These are phyloP conservation scores for Rhincodon typus DNA, from an alignment of 2,797 vertebrate genomes.

Conservation along the genomic window DNA sequence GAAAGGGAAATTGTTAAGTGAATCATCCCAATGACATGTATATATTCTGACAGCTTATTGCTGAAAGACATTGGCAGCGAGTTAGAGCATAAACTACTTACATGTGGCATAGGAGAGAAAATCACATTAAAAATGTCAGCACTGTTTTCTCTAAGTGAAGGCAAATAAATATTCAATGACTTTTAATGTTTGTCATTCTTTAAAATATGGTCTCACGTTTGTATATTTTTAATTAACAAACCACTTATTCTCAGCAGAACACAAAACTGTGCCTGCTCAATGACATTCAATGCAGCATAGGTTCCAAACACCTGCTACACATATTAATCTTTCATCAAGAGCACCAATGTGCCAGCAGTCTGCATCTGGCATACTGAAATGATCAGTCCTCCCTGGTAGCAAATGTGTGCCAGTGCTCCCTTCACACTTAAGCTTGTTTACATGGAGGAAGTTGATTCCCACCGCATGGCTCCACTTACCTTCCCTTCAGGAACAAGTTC, in stretches of 20 bases:
- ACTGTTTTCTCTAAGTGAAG: neutral
- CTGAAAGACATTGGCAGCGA: constrained; percentile 18
- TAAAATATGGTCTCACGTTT: constrained; percentile 12
- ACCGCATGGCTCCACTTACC: constrained; percentile 1
- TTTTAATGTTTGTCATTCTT: constrained; percentile 5
- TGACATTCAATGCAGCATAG: constrained; percentile 12
- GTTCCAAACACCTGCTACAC: constrained; percentile 35
- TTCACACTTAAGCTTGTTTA: constrained; percentile 25
- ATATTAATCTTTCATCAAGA: constrained; percentile 22
- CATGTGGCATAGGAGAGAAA: neutral
- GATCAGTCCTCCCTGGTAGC: constrained; percentile 16
- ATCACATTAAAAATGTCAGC: neutral
- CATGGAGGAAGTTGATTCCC: constrained; percentile 28
- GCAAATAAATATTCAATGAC: constrained; percentile 30
- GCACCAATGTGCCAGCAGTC: constrained; percentile 4
- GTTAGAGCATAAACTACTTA: neutral
- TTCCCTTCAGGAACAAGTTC: constrained; percentile 26
- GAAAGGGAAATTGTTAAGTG: constrained; percentile 16
- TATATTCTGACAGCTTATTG: neutral
- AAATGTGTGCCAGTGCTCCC: neutral
- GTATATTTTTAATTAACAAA: neutral
- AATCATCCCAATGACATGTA: constrained; percentile 3
- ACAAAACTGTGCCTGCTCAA: neutral
- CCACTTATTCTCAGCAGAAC: constrained; percentile 16
- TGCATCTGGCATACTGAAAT: constrained; percentile 32